Evolutionary conservation across 2,888 invertebrate species (phyloP).

Genomic region (Brachyptera risi): DNA sequence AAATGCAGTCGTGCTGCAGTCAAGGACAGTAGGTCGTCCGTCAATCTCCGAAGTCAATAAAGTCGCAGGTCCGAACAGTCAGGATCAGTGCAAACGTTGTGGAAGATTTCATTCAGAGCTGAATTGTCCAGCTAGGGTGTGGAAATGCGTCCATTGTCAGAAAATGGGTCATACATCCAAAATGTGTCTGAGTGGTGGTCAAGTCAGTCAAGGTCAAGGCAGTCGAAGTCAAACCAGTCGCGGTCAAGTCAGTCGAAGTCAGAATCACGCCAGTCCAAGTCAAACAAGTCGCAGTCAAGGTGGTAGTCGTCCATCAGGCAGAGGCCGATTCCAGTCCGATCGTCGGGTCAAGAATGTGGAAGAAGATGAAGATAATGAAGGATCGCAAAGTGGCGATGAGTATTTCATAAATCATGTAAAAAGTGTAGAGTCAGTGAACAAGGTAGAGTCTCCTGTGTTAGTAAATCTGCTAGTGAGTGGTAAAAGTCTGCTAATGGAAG

Average conservation of each 20-base stretch:
- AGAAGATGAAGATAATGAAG: too few relatives aligned
- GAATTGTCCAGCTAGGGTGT: not conserved
- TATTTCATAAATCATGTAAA: too few relatives aligned
- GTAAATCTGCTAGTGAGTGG: not conserved
- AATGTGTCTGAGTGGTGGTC: not conserved
- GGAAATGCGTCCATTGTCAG: not conserved
- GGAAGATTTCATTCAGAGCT: not conserved
- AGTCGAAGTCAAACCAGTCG: not conserved
- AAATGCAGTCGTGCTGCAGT: slow-evolving; percentile 1
- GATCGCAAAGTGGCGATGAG: too few relatives aligned
- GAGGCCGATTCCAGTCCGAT: too few relatives aligned
- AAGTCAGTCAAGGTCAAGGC: not conserved
- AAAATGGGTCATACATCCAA: not conserved
- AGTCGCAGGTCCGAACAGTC: not conserved
- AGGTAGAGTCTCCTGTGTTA: too few relatives aligned
- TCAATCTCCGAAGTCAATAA: not conserved
- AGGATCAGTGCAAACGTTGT: not conserved
- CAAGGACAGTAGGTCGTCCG: not conserved
- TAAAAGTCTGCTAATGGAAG: not conserved
- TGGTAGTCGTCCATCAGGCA: too few relatives aligned
- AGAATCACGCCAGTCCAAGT: too few relatives aligned
- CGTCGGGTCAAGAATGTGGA: too few relatives aligned
- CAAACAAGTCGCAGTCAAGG: too few relatives aligned
- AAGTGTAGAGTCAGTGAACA: too few relatives aligned
- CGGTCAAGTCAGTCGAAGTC: too few relatives aligned